Evolutionary conservation across 2,888 invertebrate species (phyloP), one percentile per base, ranked within the genome.

Genomic region (Ornithoptera priamus): DNA sequence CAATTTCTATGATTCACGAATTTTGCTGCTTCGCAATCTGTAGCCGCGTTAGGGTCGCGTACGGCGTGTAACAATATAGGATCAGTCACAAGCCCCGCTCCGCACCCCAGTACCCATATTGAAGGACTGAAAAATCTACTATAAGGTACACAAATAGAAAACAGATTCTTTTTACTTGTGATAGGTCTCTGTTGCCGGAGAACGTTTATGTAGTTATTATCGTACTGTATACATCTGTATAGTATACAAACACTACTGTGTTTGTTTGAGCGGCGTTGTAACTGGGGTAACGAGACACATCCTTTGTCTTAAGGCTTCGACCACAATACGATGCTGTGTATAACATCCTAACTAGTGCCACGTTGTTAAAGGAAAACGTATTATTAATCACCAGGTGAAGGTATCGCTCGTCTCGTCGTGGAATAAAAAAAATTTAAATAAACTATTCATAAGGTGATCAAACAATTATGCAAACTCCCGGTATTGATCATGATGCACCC

Each of bases 381-480:
- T 46, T 15, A 46, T 15, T 46, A 15, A 46, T 15, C 46, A 46
- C 12, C 46, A 42, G 42, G 42, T 42, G 42, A 42, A 42, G 12
- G 42, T 12, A 1, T 8, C 12, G 42, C 42, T 42, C 42, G 8
- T 42, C 42, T 10, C 42, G 6, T 39, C 8, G 46, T 46, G 15
- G 4, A 46, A 46, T 46, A 46, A 46, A 46, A 46, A 46, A 46
- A 46, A 4, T 80, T 84, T 86, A 85, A 87, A 86, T 86, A 85
- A 84, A 80, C 85, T 81, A 87, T 82, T 82, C 82, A 84, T 80
- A 82, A 77, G 69, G 79, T 83, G 76, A 74, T 75, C 83, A 81
- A 83, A 87, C 88, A 86, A 85, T 85, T 87, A 87, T 85, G 89
- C 91, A 85, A 88, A 82, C 85, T 83, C 75, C 76, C 78, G 74